Conservation (phyloP, 2,888 invertebrate genomes). For the Tipula vernalis region DNA sequence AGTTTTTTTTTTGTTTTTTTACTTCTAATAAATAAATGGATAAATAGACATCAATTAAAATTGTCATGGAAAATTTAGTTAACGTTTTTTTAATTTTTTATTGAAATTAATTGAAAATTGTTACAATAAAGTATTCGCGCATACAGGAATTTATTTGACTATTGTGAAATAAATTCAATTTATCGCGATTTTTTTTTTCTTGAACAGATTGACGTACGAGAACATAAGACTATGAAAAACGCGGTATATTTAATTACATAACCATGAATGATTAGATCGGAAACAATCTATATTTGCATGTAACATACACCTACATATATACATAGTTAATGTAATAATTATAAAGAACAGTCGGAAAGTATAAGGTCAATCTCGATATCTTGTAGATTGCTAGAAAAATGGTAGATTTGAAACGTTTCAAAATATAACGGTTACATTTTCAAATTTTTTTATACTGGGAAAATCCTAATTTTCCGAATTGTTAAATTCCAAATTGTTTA, state of each 20-base stretch:
- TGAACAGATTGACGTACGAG: not conserved
- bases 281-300: too few relatives aligned
- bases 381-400: too few relatives aligned
- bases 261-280: not conserved
- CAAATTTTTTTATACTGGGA: too few relatives aligned
- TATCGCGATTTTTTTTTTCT: not conserved
- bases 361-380: too few relatives aligned
- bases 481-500: too few relatives aligned
- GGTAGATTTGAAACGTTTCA: too few relatives aligned
- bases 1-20: not conserved
- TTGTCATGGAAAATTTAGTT: slow-evolving; percentile 4
- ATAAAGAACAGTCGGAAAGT: too few relatives aligned
- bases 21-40: not conserved
- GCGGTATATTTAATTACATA: not conserved
- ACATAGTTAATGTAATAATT: not conserved
- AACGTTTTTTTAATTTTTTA: not conserved
- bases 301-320: too few relatives aligned
- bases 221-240: not conserved
- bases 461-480: too few relatives aligned
- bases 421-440: too few relatives aligned
- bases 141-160: not conserved
- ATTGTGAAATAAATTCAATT: not conserved
- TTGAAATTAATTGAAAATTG: not conserved
- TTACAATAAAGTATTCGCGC: not conserved
- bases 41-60: not conserved